phyloP scores from a whole-genome alignment of 1,140 invertebrate species.

The Diabrotica virgifera region DNA sequence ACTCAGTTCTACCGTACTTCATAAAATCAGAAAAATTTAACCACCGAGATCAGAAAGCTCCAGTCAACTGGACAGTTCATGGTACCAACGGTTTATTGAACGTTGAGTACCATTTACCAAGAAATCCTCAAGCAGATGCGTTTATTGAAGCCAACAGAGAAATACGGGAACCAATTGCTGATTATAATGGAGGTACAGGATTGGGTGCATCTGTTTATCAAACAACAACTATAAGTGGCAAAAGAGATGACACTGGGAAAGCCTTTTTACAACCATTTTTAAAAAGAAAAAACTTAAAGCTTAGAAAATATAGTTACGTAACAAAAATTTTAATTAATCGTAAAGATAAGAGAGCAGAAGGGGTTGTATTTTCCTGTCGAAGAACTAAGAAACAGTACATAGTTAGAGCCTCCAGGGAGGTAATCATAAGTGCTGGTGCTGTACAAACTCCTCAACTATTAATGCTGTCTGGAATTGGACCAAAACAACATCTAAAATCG shows the following conservation, averaged over 20 bases:
- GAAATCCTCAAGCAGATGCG: neutral
- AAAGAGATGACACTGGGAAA: conserved; percentile 64
- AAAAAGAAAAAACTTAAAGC: conserved; percentile 64
- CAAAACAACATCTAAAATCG: conserved; percentile 56
- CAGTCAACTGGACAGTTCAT: conserved; percentile 16
- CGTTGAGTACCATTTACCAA: conserved; percentile 17
- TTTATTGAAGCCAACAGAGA: conserved; percentile 2
- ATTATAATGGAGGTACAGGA: conserved; percentile 11
- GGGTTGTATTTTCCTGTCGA: conserved; percentile 59
- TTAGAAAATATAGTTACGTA: conserved; percentile 66
- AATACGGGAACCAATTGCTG: neutral
- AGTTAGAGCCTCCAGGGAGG: conserved; percentile 60
- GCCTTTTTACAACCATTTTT: conserved; percentile 72
- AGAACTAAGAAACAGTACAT: conserved; percentile 47
- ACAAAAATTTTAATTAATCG: conserved; percentile 71
- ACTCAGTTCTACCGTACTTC: conserved; percentile 60
- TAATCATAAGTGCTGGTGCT: conserved; percentile 68
- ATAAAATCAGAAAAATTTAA: conserved; percentile 46
- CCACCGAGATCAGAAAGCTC: conserved; percentile 47
- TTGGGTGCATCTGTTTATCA: neutral
- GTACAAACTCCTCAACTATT: conserved; percentile 70
- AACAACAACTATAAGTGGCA: conserved; percentile 51
- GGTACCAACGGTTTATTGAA: conserved; percentile 21
- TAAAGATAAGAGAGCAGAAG: conserved; percentile 62
- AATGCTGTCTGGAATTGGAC: conserved; percentile 75